Evolutionary conservation across 2,113 vertebrate species (phyloP).

Genomic region (Bos indicus): DNA sequence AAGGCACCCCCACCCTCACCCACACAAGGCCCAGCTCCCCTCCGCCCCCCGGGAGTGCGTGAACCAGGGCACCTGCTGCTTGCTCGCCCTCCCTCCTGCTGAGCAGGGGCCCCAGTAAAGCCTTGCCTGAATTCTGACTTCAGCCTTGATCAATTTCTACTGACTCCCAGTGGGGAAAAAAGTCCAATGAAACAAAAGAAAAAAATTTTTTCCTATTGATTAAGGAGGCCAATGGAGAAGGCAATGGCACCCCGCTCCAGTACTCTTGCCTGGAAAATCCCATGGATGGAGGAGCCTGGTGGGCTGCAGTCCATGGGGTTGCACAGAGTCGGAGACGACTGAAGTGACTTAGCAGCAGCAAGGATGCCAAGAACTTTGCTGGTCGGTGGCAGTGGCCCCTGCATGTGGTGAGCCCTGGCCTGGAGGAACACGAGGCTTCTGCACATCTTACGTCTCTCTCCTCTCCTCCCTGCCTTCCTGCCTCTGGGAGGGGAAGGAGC

Average conservation of each 20-base stretch:
- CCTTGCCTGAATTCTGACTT: neutral
- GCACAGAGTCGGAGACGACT: too few relatives aligned
- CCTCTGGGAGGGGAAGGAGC: neutral
- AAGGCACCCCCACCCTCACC: neutral
- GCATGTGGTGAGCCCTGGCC: neutral
- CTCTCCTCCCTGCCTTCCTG: neutral
- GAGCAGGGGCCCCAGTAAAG: neutral
- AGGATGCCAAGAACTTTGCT: neutral
- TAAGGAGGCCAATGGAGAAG: neutral
- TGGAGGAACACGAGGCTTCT: neutral
- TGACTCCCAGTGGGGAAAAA: neutral
- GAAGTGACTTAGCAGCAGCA: too few relatives aligned
- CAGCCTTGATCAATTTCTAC: neutral
- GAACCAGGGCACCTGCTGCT: neutral
- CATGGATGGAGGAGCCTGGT: too few relatives aligned
- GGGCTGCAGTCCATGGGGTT: too few relatives aligned
- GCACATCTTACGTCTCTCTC: neutral
- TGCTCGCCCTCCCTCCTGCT: neutral
- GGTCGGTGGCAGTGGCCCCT: fast-evolving
- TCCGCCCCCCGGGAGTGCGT: fast-evolving
- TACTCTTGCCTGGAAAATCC: too few relatives aligned
- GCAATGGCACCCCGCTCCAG: too few relatives aligned
- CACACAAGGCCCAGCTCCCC: neutral
- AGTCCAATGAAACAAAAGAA: neutral
- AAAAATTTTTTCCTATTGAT: neutral